Base-by-base conservation (phyloP, 2,888 invertebrate genomes). In the Watsonalla binaria region DNA sequence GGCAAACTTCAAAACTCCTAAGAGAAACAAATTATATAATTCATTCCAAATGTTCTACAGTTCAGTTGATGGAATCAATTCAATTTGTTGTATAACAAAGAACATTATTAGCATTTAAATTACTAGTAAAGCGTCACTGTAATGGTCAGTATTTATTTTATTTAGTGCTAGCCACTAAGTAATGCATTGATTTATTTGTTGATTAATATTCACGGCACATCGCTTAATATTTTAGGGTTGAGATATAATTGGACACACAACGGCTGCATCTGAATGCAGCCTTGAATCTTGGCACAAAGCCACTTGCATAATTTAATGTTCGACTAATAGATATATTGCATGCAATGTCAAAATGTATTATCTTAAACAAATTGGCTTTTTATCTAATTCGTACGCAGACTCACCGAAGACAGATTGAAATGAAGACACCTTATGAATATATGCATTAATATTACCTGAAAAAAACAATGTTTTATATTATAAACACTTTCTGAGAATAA, bases 171-270 rank as follows among this genome's bases (percentile, higher is more conserved):
- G 55, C 58, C 37, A 55, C 54, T 48, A 50, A 55, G 51, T 51
- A 54, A 59, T 53, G 47, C 70, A 80, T 82, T 79, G 78, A 82
- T 82, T 82, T 74, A 80, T 79, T 76, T 74, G 59, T 66, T 78
- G 73, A 83, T 87, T 86, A 76, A 76, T 80, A 89, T 86, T 82
- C 86, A 68, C 70, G 73, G 69, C 82, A 74, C 82, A 78, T 74
- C 73, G 73, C 72, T 83, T 83, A 80, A 88, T 88, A 86, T 86
- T 89, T 88, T 84, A 86, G 86, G 84, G 85, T 84, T 84, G 83
- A 80, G 78, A 78, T 83, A 81, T 89, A 89, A 89, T 88, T 89
- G 86, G 82, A 86, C 76, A 80, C 78, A 77, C 82, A 78, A 69
- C 77, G 78, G 79, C 78, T 86, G 86, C 86, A 84, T 81, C 74